Conservation (phyloP, 1,140 invertebrate genomes). For the Zaprionus africanus region DNA sequence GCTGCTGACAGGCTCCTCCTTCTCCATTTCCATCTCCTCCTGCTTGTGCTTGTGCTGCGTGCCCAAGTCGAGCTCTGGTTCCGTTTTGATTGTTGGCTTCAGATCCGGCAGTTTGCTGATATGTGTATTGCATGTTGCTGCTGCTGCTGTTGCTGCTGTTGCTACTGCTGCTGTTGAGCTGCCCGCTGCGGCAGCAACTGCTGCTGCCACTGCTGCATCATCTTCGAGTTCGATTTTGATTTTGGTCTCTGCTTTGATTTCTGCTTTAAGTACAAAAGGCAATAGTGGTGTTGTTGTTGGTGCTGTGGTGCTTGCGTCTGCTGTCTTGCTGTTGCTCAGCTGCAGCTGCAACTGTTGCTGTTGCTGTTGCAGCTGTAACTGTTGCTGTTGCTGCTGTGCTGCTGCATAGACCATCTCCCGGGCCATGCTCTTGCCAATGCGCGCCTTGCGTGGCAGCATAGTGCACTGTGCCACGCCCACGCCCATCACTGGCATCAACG, state of each 20-base stretch:
- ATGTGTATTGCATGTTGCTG: slow-evolving; percentile 57
- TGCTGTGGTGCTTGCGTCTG: slow-evolving; percentile 22
- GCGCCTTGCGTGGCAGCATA: slow-evolving; percentile 85
- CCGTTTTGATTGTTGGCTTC: slow-evolving; percentile 77
- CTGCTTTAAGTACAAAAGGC: slow-evolving; percentile 80
- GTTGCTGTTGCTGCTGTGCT: slow-evolving; percentile 47
- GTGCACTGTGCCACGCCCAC: no score
- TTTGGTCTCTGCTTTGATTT: slow-evolving; percentile 84
- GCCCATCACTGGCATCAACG: background rate
- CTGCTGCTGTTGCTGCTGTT: slow-evolving; percentile 26
- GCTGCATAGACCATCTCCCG: slow-evolving; percentile 84
- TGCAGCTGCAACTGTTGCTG: slow-evolving; percentile 31
- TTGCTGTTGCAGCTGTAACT: slow-evolving; percentile 19
- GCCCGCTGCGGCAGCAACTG: slow-evolving; percentile 44
- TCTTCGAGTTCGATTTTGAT: slow-evolving; percentile 84
- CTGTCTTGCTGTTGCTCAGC: slow-evolving; percentile 12
- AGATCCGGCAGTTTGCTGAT: slow-evolving; percentile 82
- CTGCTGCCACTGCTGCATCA: slow-evolving; percentile 37
- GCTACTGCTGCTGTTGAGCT: slow-evolving; percentile 47
- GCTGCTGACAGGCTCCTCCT: background rate
- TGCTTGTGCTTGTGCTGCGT: background rate
- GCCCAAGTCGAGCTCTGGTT: slow-evolving; percentile 48
- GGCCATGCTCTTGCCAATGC: slow-evolving; percentile 89
- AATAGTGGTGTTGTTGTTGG: slow-evolving; percentile 58
- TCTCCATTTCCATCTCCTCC: background rate